phyloP scores from a whole-genome alignment of 2,797 vertebrate species.

The Nothura maculosa region DNA sequence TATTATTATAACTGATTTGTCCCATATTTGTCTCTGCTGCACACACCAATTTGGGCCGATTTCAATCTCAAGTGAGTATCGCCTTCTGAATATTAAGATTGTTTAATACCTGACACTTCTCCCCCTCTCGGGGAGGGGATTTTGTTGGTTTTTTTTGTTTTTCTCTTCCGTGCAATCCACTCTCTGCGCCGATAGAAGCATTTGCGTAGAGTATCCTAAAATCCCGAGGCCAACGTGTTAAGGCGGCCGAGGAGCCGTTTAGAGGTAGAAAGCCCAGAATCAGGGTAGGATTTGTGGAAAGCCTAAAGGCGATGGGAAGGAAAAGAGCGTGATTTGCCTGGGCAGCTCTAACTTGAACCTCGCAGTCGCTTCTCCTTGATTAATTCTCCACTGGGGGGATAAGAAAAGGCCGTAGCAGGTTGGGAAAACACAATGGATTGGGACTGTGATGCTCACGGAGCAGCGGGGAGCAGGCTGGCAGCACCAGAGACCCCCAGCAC shows the following conservation, averaged over 20 bases:
- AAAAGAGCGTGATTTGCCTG: neutral
- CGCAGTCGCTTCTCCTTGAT: slow-evolving; percentile 56
- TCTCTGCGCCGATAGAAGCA: neutral
- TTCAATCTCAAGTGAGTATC: slow-evolving; percentile 91
- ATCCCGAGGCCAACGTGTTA: neutral
- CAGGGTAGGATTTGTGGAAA: neutral
- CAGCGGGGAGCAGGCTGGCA: no score
- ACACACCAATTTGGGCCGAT: slow-evolving; percentile 87
- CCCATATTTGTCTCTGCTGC: slow-evolving; percentile 90
- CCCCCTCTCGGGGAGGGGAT: neutral
- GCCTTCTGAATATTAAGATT: slow-evolving; percentile 69
- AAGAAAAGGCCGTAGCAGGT: neutral
- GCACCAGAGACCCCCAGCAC: neutral
- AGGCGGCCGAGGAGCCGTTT: neutral
- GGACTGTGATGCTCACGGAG: no score
- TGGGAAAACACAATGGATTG: no score
- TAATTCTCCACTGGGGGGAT: neutral
- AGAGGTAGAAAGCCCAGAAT: neutral
- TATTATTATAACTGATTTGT: slow-evolving; percentile 95
- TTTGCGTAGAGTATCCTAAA: neutral
- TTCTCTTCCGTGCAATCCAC: neutral
- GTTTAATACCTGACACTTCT: slow-evolving; percentile 65
- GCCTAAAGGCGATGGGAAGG: neutral
- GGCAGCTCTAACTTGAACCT: neutral
- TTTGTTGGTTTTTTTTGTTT: neutral